Conservation (phyloP, 1,140 invertebrate species). For the Steinernema feltiae region DNA sequence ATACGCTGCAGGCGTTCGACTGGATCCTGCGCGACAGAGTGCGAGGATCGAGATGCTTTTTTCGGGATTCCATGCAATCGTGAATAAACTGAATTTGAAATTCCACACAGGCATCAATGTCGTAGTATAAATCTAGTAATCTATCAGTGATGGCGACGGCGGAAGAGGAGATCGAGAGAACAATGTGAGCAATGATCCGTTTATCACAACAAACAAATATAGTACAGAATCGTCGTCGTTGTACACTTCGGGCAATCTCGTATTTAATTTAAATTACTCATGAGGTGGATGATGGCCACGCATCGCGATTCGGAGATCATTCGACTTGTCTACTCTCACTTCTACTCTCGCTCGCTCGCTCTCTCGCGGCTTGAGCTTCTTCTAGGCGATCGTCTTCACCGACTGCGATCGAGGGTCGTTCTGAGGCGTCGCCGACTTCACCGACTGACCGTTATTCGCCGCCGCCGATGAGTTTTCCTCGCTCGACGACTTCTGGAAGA, state of each 20-base stretch:
- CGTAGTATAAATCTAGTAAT: no score
- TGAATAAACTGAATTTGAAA: no score
- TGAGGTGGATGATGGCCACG: constrained; percentile 10
- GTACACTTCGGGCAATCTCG: constrained; percentile 8
- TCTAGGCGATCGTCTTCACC: not conserved
- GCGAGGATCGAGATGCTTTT: no score
- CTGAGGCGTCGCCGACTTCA: not conserved
- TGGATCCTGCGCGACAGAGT: no score
- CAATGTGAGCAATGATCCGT: no score
- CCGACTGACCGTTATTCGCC: not conserved
- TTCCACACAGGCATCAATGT: no score
- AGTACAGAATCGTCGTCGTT: no score
- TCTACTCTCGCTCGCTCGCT: not conserved
- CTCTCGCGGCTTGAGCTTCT: not conserved
- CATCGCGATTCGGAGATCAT: constrained; percentile 1
- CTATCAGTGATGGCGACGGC: no score
- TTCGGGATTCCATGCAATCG: no score
- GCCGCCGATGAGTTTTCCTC: not conserved
- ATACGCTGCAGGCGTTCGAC: no score
- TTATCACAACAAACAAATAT: no score
- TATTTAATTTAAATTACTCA: constrained; percentile 7
- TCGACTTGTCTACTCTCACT: not conserved
- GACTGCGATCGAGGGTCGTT: not conserved
- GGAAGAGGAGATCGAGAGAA: no score
- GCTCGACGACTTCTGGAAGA: not conserved